Base-by-base conservation (phyloP, 2,113 vertebrate species). In the Dipodomys spectabilis region DNA sequence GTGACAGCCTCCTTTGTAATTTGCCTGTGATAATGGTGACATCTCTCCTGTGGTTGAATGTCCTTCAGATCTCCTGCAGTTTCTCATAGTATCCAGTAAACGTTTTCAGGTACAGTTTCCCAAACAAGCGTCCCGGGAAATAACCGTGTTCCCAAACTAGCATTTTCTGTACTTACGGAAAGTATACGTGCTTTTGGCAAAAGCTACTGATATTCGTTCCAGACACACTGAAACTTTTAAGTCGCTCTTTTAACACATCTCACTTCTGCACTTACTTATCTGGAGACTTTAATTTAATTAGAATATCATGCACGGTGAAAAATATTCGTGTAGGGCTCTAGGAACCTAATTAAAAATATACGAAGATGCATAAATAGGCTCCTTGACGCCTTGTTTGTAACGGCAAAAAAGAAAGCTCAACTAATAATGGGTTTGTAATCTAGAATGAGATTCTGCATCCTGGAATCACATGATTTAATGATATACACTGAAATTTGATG, bases 121-220 rank as follows among this genome's bases (percentile, higher is more conserved):
- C 57, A 39, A 1, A 81, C 4, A 39, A 44, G 1, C 27, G 71
- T 84, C n/a, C 18, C 35, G 45, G 60, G 16, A 94, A 84, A 79
- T 67, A 83, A 27, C n/a, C 78, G 30, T 27, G 22, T 68, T 77
- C 80, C 15, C 15, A 92, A 94, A 67, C 2, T 82, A 23, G 0
- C 7, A 75, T 44, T 94, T 78, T 25, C 1, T 65, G 11, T 69
- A 62, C 87, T 92, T 85, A 67, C 82, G 89, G 81, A 83, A 94
- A 92, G 73, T 80, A 6, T 82, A 18, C 53, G 7, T 91, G 30
- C 45, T 74, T 86, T 74, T 73, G 35, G 2, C 12, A 87, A 91
- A 39, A 90, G 78, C 28, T 69, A 6, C 15, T 71, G 79, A 45
- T 62, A 74, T 81, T 57, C 20, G 12, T 77, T 60, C 4, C 1